phyloP scores from a whole-genome alignment of 2,113 vertebrate genomes.

The Centrocercus urophasianus region DNA sequence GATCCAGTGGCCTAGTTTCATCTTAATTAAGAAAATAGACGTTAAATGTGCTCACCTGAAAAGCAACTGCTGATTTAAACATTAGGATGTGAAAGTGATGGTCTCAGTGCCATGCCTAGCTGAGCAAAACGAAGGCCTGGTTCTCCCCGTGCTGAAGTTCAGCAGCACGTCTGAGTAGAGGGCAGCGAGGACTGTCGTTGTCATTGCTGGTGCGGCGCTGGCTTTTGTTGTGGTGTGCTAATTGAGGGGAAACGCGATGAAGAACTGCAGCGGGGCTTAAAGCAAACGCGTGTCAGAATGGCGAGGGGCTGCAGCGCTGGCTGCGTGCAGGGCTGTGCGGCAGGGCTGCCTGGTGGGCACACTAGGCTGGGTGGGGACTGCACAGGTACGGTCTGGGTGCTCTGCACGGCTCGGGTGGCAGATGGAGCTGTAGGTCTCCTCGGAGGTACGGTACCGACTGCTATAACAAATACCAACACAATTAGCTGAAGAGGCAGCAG shows the following conservation, averaged over 20 bases:
- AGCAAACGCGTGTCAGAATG: not conserved
- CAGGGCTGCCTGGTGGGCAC: not conserved
- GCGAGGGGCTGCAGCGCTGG: not conserved
- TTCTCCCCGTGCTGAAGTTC: slow-evolving; percentile 6
- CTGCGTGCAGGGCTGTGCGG: not conserved
- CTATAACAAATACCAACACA: not conserved
- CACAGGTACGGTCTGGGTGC: not conserved
- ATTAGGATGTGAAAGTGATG: not conserved
- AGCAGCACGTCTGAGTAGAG: not conserved
- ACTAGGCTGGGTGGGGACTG: not conserved
- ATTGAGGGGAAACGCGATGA: not conserved
- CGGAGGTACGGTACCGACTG: not conserved
- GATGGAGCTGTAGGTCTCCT: not conserved
- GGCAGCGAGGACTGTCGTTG: not conserved
- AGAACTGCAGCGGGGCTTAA: not conserved
- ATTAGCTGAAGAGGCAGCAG: not conserved
- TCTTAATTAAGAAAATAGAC: slow-evolving; percentile 44
- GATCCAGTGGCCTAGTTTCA: slow-evolving; percentile 52
- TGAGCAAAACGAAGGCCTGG: not conserved
- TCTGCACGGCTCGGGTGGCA: not conserved
- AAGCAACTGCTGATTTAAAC: slow-evolving; percentile 12
- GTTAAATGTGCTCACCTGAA: slow-evolving; percentile 37
- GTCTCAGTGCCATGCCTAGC: not conserved
- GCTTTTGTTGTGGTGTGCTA: not conserved
- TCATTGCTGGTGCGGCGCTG: not conserved